Base-by-base conservation (phyloP, 2,113 vertebrate species). In the Etheostoma spectabile region DNA sequence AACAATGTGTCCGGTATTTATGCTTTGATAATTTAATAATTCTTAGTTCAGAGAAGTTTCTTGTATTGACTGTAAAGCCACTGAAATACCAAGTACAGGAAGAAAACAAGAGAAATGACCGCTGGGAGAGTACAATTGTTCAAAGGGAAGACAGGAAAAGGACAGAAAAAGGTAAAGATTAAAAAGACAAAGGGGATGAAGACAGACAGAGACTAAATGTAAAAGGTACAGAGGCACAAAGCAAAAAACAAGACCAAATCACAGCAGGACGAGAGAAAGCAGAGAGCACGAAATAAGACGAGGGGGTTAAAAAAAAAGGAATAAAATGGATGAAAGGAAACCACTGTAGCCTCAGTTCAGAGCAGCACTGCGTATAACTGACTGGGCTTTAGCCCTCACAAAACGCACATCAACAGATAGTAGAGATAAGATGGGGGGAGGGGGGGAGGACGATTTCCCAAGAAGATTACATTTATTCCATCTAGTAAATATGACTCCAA, bases 321-420 rank as follows among this genome's bases (percentile, higher is more conserved):
- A 80, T 49, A 70, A 68, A 79, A 82, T 24, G 38, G 61, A 84
- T 77, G 78, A 88, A 80, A 79, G 67, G 79, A 86, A 83, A 72
- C 45, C 59, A 10, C 74, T 77, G 80, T 79, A 71, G 73, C 56
- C 68, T 66, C 7, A 48, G 73, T 70, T 86, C 51, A 38, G 18
- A 81, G 79, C 64, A 18, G 65, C 53, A 16, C 49, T 19, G 65
- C 12, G 24, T 75, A 15, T 74, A 61, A 74, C 77, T 79, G 79
- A 69, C 45, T 66, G 77, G 55, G n/a, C 24, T 49, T 13, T 10
- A 65, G 77, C 63, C 80, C 52, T 78, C 18, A 74, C 49, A 16
- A 35, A 63, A 55, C 10, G 2, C 19, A 63, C 76, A 59, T 82
- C n/a, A 67, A 77, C 51, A 87, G 72, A 77, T 67, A 67, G 56